Evolutionary conservation across 1,140 invertebrate genomes (phyloP).

Genomic region (Bradynema listronoti): DNA sequence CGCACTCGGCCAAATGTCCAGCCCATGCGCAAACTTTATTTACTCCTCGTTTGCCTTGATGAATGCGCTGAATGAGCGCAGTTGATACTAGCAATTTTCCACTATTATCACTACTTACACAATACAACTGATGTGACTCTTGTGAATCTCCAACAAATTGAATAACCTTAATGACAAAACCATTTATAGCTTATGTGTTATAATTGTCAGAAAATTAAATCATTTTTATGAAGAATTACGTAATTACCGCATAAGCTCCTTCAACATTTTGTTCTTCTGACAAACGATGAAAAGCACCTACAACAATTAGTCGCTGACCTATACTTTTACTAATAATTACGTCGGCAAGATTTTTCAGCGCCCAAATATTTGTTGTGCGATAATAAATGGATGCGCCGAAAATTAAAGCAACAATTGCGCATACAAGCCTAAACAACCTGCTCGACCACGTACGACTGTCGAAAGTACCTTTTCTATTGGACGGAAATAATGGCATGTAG

Average conservation of each 20-base stretch:
- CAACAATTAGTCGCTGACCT: constrained; percentile 45
- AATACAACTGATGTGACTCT: constrained; percentile 40
- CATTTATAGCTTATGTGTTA: background rate
- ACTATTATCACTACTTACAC: constrained; percentile 23
- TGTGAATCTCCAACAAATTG: constrained; percentile 48
- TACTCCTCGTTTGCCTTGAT: constrained; percentile 51
- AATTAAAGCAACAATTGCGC: constrained; percentile 11
- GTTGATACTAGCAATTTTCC: constrained; percentile 22
- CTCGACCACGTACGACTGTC: too few relatives aligned
- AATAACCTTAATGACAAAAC: constrained; percentile 34
- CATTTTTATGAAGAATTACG: background rate
- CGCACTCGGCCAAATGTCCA: constrained; percentile 53
- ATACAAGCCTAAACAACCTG: background rate
- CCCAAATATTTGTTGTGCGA: constrained; percentile 56
- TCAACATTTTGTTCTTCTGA: constrained; percentile 49
- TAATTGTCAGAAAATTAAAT: constrained; percentile 9
- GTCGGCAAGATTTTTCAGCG: constrained; percentile 55
- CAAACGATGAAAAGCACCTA: constrained; percentile 49
- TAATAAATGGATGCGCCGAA: constrained; percentile 51
- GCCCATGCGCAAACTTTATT: constrained; percentile 54
- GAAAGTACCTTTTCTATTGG: too few relatives aligned
- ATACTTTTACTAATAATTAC: constrained; percentile 46
- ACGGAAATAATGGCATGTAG: too few relatives aligned
- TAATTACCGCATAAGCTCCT: constrained; percentile 48
- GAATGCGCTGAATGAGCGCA: constrained; percentile 46